Evolutionary conservation across 2,797 vertebrate species (phyloP).

Genomic region (Vespertilio murinus): DNA sequence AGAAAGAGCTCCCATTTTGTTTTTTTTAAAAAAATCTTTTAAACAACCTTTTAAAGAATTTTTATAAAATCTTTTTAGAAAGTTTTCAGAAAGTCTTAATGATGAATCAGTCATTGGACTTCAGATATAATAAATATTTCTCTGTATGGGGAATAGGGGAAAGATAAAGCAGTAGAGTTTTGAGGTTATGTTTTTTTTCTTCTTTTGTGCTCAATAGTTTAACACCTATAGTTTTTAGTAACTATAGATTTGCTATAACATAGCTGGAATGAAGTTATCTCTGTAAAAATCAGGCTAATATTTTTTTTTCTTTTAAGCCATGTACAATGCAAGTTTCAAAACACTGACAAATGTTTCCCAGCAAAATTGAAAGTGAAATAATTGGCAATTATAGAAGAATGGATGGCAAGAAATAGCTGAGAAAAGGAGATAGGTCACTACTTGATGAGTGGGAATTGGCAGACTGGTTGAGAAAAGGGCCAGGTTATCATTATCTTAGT

Average conservation of each 20-base stretch:
- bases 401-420: neutral
- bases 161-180: neutral
- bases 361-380: slow-evolving; percentile 33
- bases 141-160: neutral
- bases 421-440: neutral
- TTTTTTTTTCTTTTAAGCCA: neutral
- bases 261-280: neutral
- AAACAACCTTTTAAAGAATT: neutral
- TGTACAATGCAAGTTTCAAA: neutral
- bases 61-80: neutral
- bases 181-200: neutral
- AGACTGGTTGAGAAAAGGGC: accelerated
- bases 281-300: neutral
- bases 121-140: neutral
- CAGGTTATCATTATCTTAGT: neutral
- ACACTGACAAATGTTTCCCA: neutral
- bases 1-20: neutral
- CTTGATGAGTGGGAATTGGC: neutral
- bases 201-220: neutral
- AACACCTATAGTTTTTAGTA: neutral
- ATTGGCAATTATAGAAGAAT: neutral
- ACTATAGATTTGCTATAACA: neutral
- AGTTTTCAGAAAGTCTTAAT: neutral
- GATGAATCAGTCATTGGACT: neutral
- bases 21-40: neutral